These are phyloP conservation scores for Sebastes minor DNA, from an alignment of 2,797 vertebrate genomes.

Conservation along the genomic window DNA sequence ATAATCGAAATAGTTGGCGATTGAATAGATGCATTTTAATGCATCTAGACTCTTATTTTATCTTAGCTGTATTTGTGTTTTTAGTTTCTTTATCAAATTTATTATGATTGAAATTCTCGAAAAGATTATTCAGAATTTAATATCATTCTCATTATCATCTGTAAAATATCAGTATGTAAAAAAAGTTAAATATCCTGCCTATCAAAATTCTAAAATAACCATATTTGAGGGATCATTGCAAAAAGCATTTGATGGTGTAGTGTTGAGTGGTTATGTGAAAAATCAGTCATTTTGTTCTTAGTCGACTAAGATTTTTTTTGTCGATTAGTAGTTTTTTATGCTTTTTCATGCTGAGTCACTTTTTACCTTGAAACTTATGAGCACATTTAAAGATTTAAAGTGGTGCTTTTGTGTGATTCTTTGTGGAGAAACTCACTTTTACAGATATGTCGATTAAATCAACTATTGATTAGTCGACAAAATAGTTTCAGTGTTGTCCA, in stretches of 20 bases:
- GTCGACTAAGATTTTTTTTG: too few relatives aligned
- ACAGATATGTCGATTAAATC: too few relatives aligned
- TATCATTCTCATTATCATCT: background rate
- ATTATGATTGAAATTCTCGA: background rate
- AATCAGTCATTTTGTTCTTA: background rate
- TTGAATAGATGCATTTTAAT: background rate
- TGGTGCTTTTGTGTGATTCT: too few relatives aligned
- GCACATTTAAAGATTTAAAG: too few relatives aligned
- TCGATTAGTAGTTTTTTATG: too few relatives aligned
- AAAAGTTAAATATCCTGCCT: background rate
- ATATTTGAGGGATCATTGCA: background rate
- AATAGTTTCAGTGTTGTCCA: slow-evolving; percentile 5
- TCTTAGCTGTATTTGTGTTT: background rate
- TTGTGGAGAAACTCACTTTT: too few relatives aligned
- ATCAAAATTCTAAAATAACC: background rate
- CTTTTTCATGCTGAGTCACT: too few relatives aligned
- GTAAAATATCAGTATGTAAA: background rate
- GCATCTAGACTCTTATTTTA: background rate
- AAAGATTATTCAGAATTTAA: background rate
- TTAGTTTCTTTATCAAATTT: background rate
- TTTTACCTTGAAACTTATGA: too few relatives aligned
- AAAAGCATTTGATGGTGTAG: background rate
- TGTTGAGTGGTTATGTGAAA: background rate
- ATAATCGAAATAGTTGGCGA: too few relatives aligned
- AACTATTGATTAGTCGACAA: too few relatives aligned